These are phyloP conservation scores for Myripristis murdjan DNA, from an alignment of 2,797 vertebrate genomes.

Conservation along the genomic window DNA sequence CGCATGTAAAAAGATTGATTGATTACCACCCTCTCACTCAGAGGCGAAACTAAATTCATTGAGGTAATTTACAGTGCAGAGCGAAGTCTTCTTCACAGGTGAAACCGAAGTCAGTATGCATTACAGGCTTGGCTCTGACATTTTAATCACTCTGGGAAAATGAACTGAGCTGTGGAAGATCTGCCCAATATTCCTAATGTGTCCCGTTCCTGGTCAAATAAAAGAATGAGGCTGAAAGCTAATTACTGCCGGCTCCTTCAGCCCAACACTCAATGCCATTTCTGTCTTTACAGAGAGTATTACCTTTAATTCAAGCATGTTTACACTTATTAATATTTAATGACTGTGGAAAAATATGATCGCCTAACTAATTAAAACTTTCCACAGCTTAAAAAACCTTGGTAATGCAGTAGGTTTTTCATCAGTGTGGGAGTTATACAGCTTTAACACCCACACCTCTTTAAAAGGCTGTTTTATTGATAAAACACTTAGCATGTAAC, in stretches of 20 bases:
- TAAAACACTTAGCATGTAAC: too few relatives aligned
- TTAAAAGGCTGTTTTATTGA: too few relatives aligned
- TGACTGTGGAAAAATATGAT: too few relatives aligned
- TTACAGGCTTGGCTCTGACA: conserved; percentile 76
- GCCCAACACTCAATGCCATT: neutral
- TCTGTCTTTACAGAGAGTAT: neutral
- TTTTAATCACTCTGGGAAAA: conserved; percentile 79
- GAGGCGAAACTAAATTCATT: conserved; percentile 58
- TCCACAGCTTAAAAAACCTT: too few relatives aligned
- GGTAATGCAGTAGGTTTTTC: too few relatives aligned
- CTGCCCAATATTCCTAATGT: conserved; percentile 64
- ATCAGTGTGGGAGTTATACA: too few relatives aligned
- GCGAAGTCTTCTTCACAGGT: conserved; percentile 49
- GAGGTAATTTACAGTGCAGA: conserved; percentile 68
- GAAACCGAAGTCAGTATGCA: conserved; percentile 74
- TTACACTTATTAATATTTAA: too few relatives aligned
- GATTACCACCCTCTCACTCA: conserved; percentile 61
- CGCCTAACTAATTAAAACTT: too few relatives aligned
- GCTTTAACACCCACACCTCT: too few relatives aligned
- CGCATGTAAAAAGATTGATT: conserved; percentile 51
- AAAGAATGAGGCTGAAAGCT: conserved; percentile 31
- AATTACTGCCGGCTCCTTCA: conserved; percentile 33
- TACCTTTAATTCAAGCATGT: too few relatives aligned
- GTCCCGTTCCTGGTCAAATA: conserved; percentile 25
- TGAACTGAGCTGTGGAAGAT: conserved; percentile 65